Evolutionary conservation across 2,888 invertebrate species (phyloP).

Genomic region (Rhamnusium bicolor): DNA sequence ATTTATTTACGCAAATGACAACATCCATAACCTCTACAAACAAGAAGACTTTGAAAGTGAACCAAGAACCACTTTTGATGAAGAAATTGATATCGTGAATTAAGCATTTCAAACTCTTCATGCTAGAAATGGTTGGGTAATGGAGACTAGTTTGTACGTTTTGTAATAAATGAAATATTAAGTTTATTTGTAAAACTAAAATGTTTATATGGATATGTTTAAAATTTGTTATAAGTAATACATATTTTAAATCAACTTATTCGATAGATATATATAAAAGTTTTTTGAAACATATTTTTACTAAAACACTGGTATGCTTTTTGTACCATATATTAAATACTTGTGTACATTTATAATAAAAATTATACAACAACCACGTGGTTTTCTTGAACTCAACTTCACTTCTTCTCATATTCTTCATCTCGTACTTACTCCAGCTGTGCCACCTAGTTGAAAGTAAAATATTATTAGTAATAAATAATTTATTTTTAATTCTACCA

Average conservation of each 20-base stretch:
- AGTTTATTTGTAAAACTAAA: not conserved
- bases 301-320: not conserved
- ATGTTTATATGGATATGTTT: no score
- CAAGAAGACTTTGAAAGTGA: not conserved
- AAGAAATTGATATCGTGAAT: not conserved
- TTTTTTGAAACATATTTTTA: not conserved
- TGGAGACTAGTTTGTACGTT: no score
- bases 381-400: not conserved
- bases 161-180: no score
- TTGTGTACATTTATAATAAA: not conserved
- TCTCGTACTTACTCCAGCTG: not conserved
- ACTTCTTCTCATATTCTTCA: not conserved
- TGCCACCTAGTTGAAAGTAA: constrained; percentile 10
- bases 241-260: not conserved
- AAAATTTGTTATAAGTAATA: not conserved
- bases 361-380: not conserved
- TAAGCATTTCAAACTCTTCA: not conserved
- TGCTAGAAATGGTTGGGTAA: no score
- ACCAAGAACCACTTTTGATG: not conserved
- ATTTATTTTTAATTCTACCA: not conserved
- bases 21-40: not conserved
- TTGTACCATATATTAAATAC: not conserved
- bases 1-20: not conserved
- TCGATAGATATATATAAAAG: not conserved
- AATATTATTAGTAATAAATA: not conserved